Evolutionary conservation across 2,888 invertebrate species (phyloP).

Genomic region (Bombylius major): DNA sequence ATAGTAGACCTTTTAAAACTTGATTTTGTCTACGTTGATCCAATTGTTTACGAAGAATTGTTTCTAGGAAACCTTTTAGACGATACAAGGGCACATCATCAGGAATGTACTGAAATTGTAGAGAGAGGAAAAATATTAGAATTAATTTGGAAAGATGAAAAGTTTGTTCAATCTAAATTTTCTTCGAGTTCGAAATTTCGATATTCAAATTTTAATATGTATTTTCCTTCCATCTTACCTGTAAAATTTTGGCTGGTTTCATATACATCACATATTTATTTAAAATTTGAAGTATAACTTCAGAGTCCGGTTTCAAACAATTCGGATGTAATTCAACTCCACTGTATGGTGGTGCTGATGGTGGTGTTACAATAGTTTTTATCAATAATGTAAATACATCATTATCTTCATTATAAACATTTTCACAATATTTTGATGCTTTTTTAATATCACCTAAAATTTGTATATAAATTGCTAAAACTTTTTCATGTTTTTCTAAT

Average conservation of each 20-base stretch:
- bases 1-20: slow-evolving; percentile 68
- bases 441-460: slow-evolving; percentile 70
- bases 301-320: slow-evolving; percentile 58
- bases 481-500: slow-evolving; percentile 81
- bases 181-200: too few relatives aligned
- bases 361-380: slow-evolving; percentile 41
- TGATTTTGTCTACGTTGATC: slow-evolving; percentile 61
- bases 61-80: slow-evolving; percentile 65
- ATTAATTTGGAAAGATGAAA: background rate
- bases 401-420: slow-evolving; percentile 43
- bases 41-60: slow-evolving; percentile 62
- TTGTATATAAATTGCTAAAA: slow-evolving; percentile 82
- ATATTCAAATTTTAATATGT: too few relatives aligned
- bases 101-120: slow-evolving; percentile 52
- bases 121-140: slow-evolving; percentile 7
- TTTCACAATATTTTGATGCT: slow-evolving; percentile 76
- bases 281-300: slow-evolving; percentile 65
- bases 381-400: slow-evolving; percentile 27
- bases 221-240: slow-evolving; percentile 19
- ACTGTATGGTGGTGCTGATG: slow-evolving; percentile 30
- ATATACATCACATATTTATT: slow-evolving; percentile 76
- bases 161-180: too few relatives aligned
- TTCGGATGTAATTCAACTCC: slow-evolving; percentile 42
- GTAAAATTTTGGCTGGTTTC: slow-evolving; percentile 59
- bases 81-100: slow-evolving; percentile 62